Evolutionary conservation across 2,888 invertebrate species (phyloP).

Genomic region (Tanytarsus gracilentus): DNA sequence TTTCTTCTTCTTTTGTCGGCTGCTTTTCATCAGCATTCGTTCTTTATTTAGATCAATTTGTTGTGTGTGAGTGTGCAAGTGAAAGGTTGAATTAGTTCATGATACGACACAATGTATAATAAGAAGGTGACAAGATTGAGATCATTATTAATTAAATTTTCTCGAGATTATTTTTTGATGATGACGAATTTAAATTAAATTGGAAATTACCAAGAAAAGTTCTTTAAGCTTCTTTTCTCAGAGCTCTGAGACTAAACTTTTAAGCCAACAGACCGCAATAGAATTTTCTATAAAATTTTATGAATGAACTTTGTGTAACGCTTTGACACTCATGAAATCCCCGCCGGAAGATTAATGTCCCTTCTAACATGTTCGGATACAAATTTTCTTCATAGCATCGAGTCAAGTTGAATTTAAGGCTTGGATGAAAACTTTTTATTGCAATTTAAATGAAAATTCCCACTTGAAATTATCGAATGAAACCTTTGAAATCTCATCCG

Average conservation of each 20-base stretch:
- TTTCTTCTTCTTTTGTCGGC: not conserved
- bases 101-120: not conserved
- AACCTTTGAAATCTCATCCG: not conserved
- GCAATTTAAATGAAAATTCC: no score
- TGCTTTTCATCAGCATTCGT: not conserved
- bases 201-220: not conserved
- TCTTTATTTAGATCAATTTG: not conserved
- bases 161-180: not conserved
- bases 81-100: not conserved
- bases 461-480: not conserved
- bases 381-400: not conserved
- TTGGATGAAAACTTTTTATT: no score
- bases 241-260: not conserved
- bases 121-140: not conserved
- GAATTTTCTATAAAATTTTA: not conserved
- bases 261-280: not conserved
- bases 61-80: not conserved
- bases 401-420: not conserved
- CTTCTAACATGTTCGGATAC: not conserved
- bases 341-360: conserved; percentile 22
- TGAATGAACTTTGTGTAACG: conserved; percentile 23
- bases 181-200: not conserved
- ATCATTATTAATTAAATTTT: conserved; percentile 9
- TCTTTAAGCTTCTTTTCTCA: not conserved
- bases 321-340: conserved; percentile 26